These are phyloP conservation scores for Corythoichthys intestinalis DNA, from an alignment of 2,113 vertebrate species.

Conservation along the genomic window DNA sequence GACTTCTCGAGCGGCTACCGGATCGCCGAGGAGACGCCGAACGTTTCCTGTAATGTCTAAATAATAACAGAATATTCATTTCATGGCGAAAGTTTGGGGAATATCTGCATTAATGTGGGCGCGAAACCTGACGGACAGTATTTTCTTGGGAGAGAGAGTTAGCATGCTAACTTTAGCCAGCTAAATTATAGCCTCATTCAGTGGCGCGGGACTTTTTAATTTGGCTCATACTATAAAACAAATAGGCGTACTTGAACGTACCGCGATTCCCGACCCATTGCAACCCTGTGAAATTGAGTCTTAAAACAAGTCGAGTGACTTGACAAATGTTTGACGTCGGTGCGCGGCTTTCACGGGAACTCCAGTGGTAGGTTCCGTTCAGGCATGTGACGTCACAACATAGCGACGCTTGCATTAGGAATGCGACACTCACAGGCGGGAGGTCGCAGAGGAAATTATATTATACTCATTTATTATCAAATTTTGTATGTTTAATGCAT, in stretches of 20 bases:
- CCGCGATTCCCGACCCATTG: constrained; percentile 75
- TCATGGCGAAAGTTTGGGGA: neutral
- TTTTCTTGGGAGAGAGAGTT: neutral
- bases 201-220: neutral
- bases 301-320: neutral
- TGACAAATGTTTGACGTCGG: neutral
- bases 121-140: neutral
- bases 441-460: constrained; percentile 12
- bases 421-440: constrained; percentile 35
- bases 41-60: constrained; percentile 92
- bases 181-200: neutral
- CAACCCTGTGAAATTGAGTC: neutral
- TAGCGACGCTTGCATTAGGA: constrained; percentile 23
- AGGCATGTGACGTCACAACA: constrained; percentile 20
- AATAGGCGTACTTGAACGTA: constrained; percentile 17
- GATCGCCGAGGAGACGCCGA: constrained; percentile 87
- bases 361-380: constrained; percentile 3
- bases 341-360: neutral
- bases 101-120: too few relatives aligned
- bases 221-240: neutral
- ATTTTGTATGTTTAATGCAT: too few relatives aligned
- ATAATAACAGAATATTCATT: fast-evolving
- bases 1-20: constrained; percentile 86
- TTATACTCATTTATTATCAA: neutral
- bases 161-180: constrained; percentile 41